Base-by-base conservation (phyloP, 2,113 vertebrate species). In the Lepus americanus region DNA sequence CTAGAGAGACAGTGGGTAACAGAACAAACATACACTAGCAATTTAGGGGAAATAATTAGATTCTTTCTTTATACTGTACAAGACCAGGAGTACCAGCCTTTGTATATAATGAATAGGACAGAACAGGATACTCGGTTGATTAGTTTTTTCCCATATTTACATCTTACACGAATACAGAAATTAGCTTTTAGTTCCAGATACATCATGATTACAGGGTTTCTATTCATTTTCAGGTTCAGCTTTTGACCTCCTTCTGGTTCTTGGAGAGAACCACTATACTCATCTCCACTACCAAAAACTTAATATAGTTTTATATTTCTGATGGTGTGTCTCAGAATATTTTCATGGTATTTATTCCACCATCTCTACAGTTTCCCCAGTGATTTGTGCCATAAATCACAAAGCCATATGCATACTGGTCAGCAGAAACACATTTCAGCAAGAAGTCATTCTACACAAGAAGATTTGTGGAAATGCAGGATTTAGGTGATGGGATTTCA, bases 191-290 rank as follows among this genome's bases (percentile, higher is more conserved):
- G n/a, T 89, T 87, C 90, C 36, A 70, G 14, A 3, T 61, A 82
- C 36, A 11, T 69, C 25, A 17, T 77, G 70, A 67, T 77, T 87
- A 92, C 70, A 87, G 2, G 2, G 59, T 76, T 66, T 95, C 49
- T 92, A 9, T 88, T 90, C 64, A 64, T 94, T 79, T 90, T 92
- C 44, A 78, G 25, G 9, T 69, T 93, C 96, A 51, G 27, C 44
- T 63, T 95, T 79, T 92, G 59, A 92, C 81, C 17, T 94, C 79
- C n/a, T 90, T 33, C 44, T 36, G 82, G 6, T 6, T 36, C 36
- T 90, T 67, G 81, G 74, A 83, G 94, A 95, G 51, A 88, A 88
- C 23, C 2, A 90, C 9, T n/a, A 78, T 67, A 78, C 70, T 36
- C 4, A 29, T 66, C 36, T 51, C 51, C 20, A 53, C 14, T 63